Base-by-base conservation (phyloP, 2,888 invertebrate genomes). In the Steinernema carpocapsae region DNA sequence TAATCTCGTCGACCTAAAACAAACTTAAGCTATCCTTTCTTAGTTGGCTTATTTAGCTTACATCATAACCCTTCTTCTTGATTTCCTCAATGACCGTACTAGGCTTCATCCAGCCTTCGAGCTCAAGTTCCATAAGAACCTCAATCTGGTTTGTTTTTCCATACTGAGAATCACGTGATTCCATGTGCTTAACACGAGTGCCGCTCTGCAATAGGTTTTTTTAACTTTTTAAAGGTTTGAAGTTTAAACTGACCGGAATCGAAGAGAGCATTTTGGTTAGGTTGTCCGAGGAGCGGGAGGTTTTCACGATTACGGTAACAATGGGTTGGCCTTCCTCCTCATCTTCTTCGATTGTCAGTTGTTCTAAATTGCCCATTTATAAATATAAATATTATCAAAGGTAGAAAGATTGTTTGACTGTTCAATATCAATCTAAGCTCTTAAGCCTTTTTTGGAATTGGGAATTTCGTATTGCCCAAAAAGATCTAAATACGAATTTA, bases 261-360 rank as follows among this genome's bases (percentile, higher is more conserved):
- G 80, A 74, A 3, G 76, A 73, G 43, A 86, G 75, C 79, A 86
- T 83, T 51, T 76, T 80, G 2, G 81, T 76, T 24, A 83, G 77
- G n/a, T 76, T 78, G 26, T 78, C 76, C 0, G 78, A 78, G n/a
- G 75, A 78, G 48, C 79, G 72, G 10, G 73, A 75, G 19, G 83
- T 80, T 42, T 84, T 80, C 43, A 86, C 81, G 51, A 86, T 86
- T 12, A 87, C 79, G 0, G 86, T 85, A 24, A 86, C 76, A 32
- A 85, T 74, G 22, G 80, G 75, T 10, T 77, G 74, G 1, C 82
- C 83, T 19, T 82, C 80, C 22, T 82, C 83, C 10, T 84, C 84
- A 17, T 79, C 78, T 19, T 82, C 83, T 24, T 83, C 80, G 29
- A 81, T 80, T 17, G 81, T 76, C 72, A 72, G 46, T 51, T 78